These are phyloP conservation scores for Bucorvus abyssinicus DNA, from an alignment of 2,797 vertebrate genomes.

Conservation along the genomic window DNA sequence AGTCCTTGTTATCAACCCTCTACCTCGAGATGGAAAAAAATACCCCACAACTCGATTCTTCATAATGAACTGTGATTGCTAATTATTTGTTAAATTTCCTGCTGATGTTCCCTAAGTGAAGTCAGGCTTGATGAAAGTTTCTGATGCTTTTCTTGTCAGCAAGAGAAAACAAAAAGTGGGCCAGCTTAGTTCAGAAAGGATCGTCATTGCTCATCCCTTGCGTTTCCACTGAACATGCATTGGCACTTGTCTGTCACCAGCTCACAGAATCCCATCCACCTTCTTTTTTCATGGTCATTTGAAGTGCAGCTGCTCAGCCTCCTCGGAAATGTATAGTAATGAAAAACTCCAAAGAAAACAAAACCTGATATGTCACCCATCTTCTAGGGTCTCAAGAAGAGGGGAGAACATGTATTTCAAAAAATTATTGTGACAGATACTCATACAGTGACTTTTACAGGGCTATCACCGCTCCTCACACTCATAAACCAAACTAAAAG, in stretches of 20 bases:
- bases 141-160: constrained; percentile 18
- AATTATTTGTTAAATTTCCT: constrained; percentile 59
- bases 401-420: background rate
- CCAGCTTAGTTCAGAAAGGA: constrained; percentile 20
- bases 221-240: background rate
- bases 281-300: background rate
- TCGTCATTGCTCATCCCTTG: background rate
- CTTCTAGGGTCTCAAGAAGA: background rate
- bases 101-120: constrained; percentile 30
- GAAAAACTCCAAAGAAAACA: background rate
- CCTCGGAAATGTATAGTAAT: background rate
- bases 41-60: background rate
- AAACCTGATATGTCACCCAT: background rate
- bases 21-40: background rate
- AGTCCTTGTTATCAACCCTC: background rate
- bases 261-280: background rate
- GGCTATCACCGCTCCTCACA: background rate
- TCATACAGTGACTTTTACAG: background rate
- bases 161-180: constrained; percentile 32
- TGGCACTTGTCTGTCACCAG: background rate
- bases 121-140: constrained; percentile 48
- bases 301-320: background rate
- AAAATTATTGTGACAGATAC: background rate
- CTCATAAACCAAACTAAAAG: background rate
- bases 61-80: constrained; percentile 51